These are phyloP conservation scores for Subacronicta megacephala DNA, from an alignment of 2,888 invertebrate genomes.

Conservation along the genomic window DNA sequence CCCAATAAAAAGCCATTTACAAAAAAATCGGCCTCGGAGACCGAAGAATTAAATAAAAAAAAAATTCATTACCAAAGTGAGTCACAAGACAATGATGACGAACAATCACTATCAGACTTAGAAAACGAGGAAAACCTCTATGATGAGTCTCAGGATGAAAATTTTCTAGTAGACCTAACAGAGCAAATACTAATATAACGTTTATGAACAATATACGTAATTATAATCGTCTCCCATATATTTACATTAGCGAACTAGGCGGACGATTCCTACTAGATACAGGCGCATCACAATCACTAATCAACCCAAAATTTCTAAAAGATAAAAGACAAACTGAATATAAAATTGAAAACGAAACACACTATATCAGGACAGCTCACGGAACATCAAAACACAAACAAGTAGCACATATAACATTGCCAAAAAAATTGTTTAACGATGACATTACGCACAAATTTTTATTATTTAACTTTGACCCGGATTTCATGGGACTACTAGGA, in stretches of 20 bases:
- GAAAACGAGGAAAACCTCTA: conserved; percentile 1
- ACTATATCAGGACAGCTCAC: conserved; percentile 74
- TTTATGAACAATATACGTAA: conserved; percentile 32
- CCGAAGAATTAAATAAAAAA: conserved; percentile 1
- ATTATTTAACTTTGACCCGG: conserved; percentile 54
- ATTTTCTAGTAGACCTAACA: conserved; percentile 29
- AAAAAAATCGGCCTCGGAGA: conserved; percentile 11
- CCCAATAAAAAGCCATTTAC: neutral
- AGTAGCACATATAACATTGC: conserved; percentile 39
- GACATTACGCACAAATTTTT: conserved; percentile 54
- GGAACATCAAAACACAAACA: conserved; percentile 60
- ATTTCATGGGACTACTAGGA: conserved; percentile 54
- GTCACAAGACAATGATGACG: neutral
- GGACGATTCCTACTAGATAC: conserved; percentile 55
- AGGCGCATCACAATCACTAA: conserved; percentile 49
- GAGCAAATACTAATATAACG: conserved; percentile 23
- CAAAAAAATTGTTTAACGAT: conserved; percentile 39
- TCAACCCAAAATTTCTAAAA: conserved; percentile 34
- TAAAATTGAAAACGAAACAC: conserved; percentile 56
- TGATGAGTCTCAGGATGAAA: conserved; percentile 21
- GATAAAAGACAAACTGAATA: conserved; percentile 7
- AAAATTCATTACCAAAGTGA: conserved; percentile 17
- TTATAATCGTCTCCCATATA: conserved; percentile 38
- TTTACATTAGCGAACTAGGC: conserved; percentile 43
- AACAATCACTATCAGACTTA: neutral